Evolutionary conservation across 2,888 invertebrate genomes (phyloP).

Genomic region (Halictus ligatus): DNA sequence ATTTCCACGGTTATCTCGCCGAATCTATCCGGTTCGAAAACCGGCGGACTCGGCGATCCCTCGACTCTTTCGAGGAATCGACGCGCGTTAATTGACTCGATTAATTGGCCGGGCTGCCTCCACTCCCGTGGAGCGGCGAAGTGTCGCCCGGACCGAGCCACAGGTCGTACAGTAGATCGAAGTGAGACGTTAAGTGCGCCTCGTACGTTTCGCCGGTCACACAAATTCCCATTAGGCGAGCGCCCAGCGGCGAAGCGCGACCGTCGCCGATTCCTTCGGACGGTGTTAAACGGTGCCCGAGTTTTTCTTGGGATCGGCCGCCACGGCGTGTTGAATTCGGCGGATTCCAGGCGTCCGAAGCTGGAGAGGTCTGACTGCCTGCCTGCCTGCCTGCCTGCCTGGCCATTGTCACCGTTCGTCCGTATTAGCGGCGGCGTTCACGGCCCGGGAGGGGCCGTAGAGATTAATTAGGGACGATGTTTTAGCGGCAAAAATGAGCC

Average conservation of each 20-base stretch:
- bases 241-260: slow-evolving; percentile 19
- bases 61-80: slow-evolving; percentile 7
- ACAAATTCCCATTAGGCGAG: slow-evolving; percentile 69
- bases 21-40: background rate
- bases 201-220: slow-evolving; percentile 66
- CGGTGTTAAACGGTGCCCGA: slow-evolving; percentile 64
- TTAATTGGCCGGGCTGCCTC: slow-evolving; percentile 40
- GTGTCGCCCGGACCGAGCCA: slow-evolving; percentile 6
- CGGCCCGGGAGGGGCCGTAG: slow-evolving; percentile 61
- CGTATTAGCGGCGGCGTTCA: slow-evolving; percentile 59
- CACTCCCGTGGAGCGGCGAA: background rate
- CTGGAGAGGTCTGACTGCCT: background rate
- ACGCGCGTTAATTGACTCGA: slow-evolving; percentile 46
- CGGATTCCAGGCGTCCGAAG: slow-evolving; percentile 66
- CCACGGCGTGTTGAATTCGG: slow-evolving; percentile 73
- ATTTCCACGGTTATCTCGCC: background rate
- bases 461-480: slow-evolving; percentile 83
- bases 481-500: slow-evolving; percentile 80
- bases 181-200: slow-evolving; percentile 68
- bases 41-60: background rate
- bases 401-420: slow-evolving; percentile 70
- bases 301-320: slow-evolving; percentile 67
- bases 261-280: slow-evolving; percentile 44
- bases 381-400: slow-evolving; percentile 3
- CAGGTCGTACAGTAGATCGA: slow-evolving; percentile 29